Percentiles rank a stretch among this genome's conserved stretches.
These are phyloP conservation scores for Ophthalmotilapia sp. DNA, from an alignment of 2,113 vertebrate species.

Conservation along the genomic window DNA sequence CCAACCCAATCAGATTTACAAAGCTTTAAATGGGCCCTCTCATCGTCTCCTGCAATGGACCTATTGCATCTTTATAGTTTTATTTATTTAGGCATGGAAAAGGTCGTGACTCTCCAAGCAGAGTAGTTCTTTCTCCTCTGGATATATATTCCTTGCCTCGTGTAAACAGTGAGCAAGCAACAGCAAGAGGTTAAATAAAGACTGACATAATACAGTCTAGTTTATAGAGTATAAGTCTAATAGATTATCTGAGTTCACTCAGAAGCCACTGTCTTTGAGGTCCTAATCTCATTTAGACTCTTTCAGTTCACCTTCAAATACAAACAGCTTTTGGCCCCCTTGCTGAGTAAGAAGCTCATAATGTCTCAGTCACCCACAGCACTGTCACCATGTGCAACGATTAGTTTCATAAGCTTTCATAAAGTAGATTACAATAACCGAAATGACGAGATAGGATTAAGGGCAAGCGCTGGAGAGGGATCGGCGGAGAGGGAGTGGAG, in stretches of 20 bases:
- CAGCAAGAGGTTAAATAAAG: not conserved
- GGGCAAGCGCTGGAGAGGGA: not conserved
- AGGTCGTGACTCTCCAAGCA: not conserved
- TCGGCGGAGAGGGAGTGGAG: not conserved
- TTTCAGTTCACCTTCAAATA: not conserved
- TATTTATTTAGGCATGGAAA: slow-evolving; percentile 15
- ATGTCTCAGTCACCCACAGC: slow-evolving; percentile 13
- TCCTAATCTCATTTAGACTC: slow-evolving; percentile 23
- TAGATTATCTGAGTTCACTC: not conserved
- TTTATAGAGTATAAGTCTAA: not conserved
- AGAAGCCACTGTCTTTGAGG: not conserved
- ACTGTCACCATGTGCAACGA: slow-evolving; percentile 47
- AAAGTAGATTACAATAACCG: slow-evolving; percentile 61
- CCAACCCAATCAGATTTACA: slow-evolving; percentile 53
- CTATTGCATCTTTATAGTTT: slow-evolving; percentile 33
- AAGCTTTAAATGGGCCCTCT: slow-evolving; percentile 34
- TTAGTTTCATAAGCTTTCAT: slow-evolving; percentile 64
- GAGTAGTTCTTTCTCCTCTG: not conserved
- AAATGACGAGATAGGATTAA: slow-evolving; percentile 64
- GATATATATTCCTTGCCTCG: not conserved
- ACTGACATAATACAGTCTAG: not conserved
- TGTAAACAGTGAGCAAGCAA: not conserved
- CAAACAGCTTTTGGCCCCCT: not conserved
- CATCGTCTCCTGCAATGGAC: slow-evolving; percentile 2
- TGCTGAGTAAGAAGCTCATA: slow-evolving; percentile 55